These are phyloP conservation scores for Agrochola circellaris DNA, from an alignment of 2,888 invertebrate genomes.

Conservation along the genomic window DNA sequence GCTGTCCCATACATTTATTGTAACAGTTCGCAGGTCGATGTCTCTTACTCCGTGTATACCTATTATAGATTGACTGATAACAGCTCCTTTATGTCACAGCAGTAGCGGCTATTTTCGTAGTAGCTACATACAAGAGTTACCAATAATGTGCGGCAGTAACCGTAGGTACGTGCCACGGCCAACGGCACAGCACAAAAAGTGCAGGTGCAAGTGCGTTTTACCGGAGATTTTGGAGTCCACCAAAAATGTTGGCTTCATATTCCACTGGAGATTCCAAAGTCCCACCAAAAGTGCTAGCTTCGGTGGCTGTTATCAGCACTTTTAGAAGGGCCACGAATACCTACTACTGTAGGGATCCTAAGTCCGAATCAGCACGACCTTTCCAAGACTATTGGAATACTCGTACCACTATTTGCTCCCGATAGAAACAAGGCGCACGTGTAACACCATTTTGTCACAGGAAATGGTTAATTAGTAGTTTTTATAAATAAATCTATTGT, in stretches of 20 bases:
- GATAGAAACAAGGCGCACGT: not conserved
- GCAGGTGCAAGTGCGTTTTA: not conserved
- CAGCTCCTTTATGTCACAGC: not conserved
- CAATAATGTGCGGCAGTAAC: not conserved
- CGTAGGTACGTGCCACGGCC: not conserved
- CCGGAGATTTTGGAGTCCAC: not conserved
- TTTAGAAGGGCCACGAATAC: not conserved
- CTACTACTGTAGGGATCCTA: not conserved
- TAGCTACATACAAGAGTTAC: not conserved
- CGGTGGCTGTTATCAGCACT: not conserved
- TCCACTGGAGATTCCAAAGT: not conserved
- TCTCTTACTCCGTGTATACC: not conserved
- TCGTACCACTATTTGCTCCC: not conserved
- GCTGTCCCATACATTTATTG: not conserved
- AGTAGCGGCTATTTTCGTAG: not conserved
- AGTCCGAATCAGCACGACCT: not conserved
- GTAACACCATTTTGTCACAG: slow-evolving; percentile 51
- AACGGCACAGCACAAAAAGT: not conserved
- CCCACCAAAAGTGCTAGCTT: not conserved
- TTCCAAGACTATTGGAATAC: too few relatives aligned
- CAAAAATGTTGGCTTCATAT: not conserved
- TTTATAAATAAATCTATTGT: slow-evolving; percentile 57
- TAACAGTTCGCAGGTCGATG: not conserved
- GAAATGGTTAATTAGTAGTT: slow-evolving; percentile 70
- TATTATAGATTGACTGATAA: not conserved